Evolutionary conservation across 2,888 invertebrate genomes (phyloP), one percentile per base, ranked within the genome.

Genomic region (Drosophila macrospina): DNA sequence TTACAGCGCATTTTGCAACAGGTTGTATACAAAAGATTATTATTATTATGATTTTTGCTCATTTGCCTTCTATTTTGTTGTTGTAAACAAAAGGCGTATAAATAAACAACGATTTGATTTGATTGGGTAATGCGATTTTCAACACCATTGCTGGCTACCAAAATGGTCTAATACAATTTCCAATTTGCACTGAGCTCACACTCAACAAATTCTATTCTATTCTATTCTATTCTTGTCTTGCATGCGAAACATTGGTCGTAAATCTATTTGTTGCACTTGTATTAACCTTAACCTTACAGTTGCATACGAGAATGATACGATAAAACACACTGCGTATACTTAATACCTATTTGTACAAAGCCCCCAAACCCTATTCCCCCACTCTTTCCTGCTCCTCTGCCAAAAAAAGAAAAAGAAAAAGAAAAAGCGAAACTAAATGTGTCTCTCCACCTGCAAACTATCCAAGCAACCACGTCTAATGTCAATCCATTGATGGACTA

Each of bases 11-110:
- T 39, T 72, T 68, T 52, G 60, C 76, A 87, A 87, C 86, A 82
- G 88, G 85, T 87, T 81, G 82, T 65, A 64, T 47, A 69, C 68
- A 80, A 61, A 55, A 37, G n/a, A n/a, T n/a, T n/a, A 41, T 15
- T 36, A 56, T 36, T 34, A 47, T 60, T 37, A 45, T 52, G 37
- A 69, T 61, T 37, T 34, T 20, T 44, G 20, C 30, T 11, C 6
- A 15, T 47, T 26, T n/a, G 5, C 13, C 13, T 36, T 20, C 26
- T 15, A 36, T 20, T 16, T 32, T 34, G 30, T 8, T 66, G 16
- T 37, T 60, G 66, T 66, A 72, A 77, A 72, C 74, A 75, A 75
- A 75, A 61, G 11, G 48, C 36, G 61, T 73, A 60, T 63, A 76
- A 61, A 76, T 80, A 80, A 76, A 66, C 63, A 80, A 62, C 44